Evolutionary conservation across 2,113 vertebrate genomes (phyloP).

Genomic region (Phrynosoma blainvillii): DNA sequence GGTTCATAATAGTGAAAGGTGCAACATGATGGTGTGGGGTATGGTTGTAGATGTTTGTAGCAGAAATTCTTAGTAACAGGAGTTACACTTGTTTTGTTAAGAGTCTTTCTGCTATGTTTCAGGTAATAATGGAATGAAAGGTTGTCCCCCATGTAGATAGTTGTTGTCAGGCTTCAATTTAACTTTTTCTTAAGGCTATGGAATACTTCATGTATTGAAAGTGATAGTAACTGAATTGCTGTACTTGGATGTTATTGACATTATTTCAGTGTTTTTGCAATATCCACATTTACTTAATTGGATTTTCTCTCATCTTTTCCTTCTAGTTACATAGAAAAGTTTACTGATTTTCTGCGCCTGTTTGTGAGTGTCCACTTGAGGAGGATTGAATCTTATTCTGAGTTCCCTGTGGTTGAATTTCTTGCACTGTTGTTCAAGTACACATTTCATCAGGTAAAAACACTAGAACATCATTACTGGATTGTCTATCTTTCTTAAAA

Average conservation of each 20-base stretch:
- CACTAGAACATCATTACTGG: accelerated
- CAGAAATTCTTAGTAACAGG: constrained; percentile 47
- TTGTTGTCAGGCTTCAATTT: constrained; percentile 76
- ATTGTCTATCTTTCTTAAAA: not conserved
- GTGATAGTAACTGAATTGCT: constrained; percentile 45
- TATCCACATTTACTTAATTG: not conserved
- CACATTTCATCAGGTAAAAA: constrained; percentile 96
- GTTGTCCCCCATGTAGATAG: constrained; percentile 79
- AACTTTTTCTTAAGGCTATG: constrained; percentile 48
- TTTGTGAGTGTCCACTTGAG: constrained; percentile 96
- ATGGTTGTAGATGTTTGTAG: constrained; percentile 44
- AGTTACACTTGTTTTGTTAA: constrained; percentile 75
- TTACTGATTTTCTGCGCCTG: constrained; percentile 96
- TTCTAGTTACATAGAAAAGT: constrained; percentile 96
- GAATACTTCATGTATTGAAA: constrained; percentile 52
- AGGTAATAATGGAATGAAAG: constrained; percentile 78
- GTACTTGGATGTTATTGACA: constrained; percentile 38
- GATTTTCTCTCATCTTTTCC: constrained; percentile 39
- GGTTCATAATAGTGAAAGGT: not conserved
- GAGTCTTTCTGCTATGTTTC: constrained; percentile 78
- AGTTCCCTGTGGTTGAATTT: constrained; percentile 97
- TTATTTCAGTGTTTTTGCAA: not conserved
- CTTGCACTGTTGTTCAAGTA: constrained; percentile 95
- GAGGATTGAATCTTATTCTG: constrained; percentile 94
- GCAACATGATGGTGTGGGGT: not conserved